Evolutionary conservation across 37 sponge, comb jelly and placozoan species (phyloP), one percentile per base, ranked within the genome.

Genomic region (Beroe ovata): DNA sequence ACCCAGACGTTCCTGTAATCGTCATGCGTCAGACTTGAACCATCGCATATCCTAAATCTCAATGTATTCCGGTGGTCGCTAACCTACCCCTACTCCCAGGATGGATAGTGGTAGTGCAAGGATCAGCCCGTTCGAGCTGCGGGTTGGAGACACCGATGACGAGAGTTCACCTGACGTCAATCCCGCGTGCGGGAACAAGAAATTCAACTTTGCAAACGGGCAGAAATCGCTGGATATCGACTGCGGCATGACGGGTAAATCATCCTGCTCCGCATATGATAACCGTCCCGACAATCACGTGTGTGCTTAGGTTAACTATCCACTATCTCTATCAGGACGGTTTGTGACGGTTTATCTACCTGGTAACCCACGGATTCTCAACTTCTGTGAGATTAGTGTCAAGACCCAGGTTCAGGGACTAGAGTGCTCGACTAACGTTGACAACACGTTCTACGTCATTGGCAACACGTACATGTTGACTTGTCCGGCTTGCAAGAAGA

Each of bases 401-500:
- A 77, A 77, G 84, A 77, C 54, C 26, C 16, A 42, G 84, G 84
- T 77, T 1, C 35, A 77, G 38, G 84, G 84, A n/a, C 84, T 77
- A 18, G 84, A 77, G 54, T 77, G 84, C 25, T 42, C 8, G 0
- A 77, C 84, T 39, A 77, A 77, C 28, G 54, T 77, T 4, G 84
- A 77, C 28, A 77, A 77, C 84, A 77, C 84, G 6, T 77, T 36
- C 84, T 77, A 77, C 21, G 54, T 41, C 14, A 77, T 21, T 29
- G 84, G 84, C 23, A 77, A 77, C 84, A 77, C 84, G 20, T 77
- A 77, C 84, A 33, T 36, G 84, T 54, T 77, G 6, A 77, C 33
- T 23, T 77, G 84, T 54, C 84, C 84, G 8, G 84, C 84, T n/a
- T 77, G 84, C 38, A 47, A 47, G 54, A 47, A 47, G 54, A 47